Conservation (phyloP, 2,113 vertebrate genomes). For the Hippocampus zosterae region DNA sequence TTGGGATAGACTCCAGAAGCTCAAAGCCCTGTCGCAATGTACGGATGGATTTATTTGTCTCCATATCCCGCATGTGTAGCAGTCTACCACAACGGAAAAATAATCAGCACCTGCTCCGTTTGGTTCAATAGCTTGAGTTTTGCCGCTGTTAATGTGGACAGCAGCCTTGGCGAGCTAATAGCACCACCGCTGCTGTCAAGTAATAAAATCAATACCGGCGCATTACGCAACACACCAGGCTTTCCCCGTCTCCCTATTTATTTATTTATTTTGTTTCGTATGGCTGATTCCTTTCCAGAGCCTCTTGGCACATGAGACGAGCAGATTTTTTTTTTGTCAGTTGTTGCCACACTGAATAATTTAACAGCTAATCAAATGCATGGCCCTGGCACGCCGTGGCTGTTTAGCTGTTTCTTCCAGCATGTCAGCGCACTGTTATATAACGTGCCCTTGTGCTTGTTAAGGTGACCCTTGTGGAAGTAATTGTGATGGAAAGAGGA, state of each 20-base stretch:
- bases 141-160: conserved; percentile 25
- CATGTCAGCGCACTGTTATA: neutral
- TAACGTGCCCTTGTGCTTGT: neutral
- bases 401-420: neutral
- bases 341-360: neutral
- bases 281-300: conserved; percentile 28
- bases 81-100: neutral
- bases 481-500: conserved; percentile 30
- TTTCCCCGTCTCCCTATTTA: conserved; percentile 35
- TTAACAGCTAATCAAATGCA: conserved; percentile 5
- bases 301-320: conserved; percentile 20
- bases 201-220: conserved; percentile 55
- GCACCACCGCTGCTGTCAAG: conserved; percentile 35
- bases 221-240: conserved; percentile 50
- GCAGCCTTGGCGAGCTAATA: conserved; percentile 37
- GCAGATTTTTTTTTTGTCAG: conserved; percentile 2
- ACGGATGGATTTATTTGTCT: neutral
- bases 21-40: too few species aligned
- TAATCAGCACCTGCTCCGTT: conserved; percentile 8
- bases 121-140: conserved; percentile 34
- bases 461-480: conserved; percentile 3
- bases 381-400: neutral
- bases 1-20: neutral
- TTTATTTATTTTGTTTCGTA: conserved; percentile 18
- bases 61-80: neutral